These are phyloP conservation scores for Drosophila tanythrix DNA, from an alignment of 2,888 invertebrate species.

Conservation along the genomic window DNA sequence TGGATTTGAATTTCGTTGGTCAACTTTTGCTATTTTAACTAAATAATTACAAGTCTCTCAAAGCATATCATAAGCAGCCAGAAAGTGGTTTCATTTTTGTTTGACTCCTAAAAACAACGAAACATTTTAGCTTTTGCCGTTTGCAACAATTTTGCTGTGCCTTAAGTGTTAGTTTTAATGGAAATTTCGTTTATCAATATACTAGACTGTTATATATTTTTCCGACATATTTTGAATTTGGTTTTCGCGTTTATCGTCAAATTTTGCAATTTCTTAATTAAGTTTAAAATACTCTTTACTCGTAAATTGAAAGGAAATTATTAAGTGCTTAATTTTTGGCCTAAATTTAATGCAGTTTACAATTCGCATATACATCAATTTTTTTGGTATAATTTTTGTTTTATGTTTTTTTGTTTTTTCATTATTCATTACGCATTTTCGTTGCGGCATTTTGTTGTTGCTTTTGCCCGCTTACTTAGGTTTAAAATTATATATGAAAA, in stretches of 20 bases:
- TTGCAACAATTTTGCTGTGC: slow-evolving; percentile 66
- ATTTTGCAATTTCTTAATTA: slow-evolving; percentile 53
- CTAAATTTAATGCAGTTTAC: slow-evolving; percentile 72
- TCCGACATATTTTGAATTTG: slow-evolving; percentile 46
- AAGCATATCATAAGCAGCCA: slow-evolving; percentile 68
- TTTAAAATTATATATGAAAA: slow-evolving; percentile 7
- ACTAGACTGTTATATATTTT: slow-evolving; percentile 52
- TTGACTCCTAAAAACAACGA: slow-evolving; percentile 83
- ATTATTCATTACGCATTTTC: slow-evolving; percentile 56
- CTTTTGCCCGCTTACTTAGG: slow-evolving; percentile 36
- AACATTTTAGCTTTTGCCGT: slow-evolving; percentile 63
- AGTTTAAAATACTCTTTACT: slow-evolving; percentile 39
- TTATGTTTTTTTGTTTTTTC: slow-evolving; percentile 42
- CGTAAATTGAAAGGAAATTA: slow-evolving; percentile 44
- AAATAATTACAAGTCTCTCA: slow-evolving; percentile 38
- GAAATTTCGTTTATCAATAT: slow-evolving; percentile 57
- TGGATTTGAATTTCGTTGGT: slow-evolving; percentile 54
- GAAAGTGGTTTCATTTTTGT: slow-evolving; percentile 55
- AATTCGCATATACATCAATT: slow-evolving; percentile 57
- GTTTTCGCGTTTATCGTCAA: slow-evolving; percentile 38
- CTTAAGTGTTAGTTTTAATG: slow-evolving; percentile 65
- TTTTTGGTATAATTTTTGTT: slow-evolving; percentile 37
- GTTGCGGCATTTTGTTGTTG: slow-evolving; percentile 50
- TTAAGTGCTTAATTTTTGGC: slow-evolving; percentile 57
- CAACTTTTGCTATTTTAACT: slow-evolving; percentile 48